Conservation (phyloP, 1,140 invertebrate species). For the Helicoverpa zea region DNA sequence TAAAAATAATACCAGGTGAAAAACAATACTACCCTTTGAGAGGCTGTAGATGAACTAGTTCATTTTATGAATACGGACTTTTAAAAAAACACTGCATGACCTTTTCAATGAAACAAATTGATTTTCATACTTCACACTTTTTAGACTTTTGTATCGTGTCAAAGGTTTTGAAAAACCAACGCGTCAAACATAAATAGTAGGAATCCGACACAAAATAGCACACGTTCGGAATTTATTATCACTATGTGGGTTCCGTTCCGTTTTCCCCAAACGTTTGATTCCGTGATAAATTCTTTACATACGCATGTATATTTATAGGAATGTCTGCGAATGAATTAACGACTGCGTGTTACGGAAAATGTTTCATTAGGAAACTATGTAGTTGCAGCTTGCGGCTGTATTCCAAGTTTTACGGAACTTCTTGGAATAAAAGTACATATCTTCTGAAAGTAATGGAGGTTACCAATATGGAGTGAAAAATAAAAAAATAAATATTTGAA, state of each 20-base stretch:
- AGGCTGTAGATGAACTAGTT: too few relatives aligned
- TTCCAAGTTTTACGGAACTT: too few relatives aligned
- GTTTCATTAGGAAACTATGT: neutral
- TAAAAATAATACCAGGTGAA: too few relatives aligned
- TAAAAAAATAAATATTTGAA: too few relatives aligned
- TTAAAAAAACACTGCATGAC: too few relatives aligned
- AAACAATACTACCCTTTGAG: too few relatives aligned
- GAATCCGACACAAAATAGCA: conserved; percentile 15
- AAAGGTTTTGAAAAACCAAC: neutral
- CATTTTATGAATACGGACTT: too few relatives aligned
- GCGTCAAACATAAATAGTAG: neutral
- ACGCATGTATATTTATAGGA: neutral
- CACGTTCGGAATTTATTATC: conserved; percentile 17
- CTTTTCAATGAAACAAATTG: too few relatives aligned
- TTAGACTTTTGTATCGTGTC: neutral
- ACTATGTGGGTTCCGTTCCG: neutral
- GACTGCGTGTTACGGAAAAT: neutral
- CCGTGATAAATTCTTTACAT: conserved; percentile 13
- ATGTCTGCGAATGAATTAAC: conserved; percentile 5
- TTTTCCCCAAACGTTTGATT: conserved; percentile 4
- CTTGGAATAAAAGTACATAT: too few relatives aligned
- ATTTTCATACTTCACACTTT: neutral
- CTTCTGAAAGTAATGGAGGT: too few relatives aligned
- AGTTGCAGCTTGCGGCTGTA: too few relatives aligned
- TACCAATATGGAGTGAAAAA: too few relatives aligned